Conservation (phyloP, 2,797 vertebrate genomes). For the Tarsius wallacei region DNA sequence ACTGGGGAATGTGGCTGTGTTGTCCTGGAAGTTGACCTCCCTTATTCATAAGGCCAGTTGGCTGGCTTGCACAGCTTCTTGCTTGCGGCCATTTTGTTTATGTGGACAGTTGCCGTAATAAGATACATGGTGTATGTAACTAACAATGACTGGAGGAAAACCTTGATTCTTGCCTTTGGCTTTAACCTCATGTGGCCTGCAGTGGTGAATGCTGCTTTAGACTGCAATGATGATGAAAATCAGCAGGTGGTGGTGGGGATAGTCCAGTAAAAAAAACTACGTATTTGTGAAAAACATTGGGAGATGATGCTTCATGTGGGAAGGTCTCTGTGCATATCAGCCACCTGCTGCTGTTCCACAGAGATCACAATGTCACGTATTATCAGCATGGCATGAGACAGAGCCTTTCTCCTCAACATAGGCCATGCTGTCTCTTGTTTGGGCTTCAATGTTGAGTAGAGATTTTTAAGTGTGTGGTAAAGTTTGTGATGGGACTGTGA, state of each 20-base stretch:
- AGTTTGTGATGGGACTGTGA: background rate
- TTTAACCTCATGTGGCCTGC: background rate
- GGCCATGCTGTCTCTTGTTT: background rate
- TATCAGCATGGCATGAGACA: background rate
- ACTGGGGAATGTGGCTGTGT: background rate
- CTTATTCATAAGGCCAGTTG: fast-evolving
- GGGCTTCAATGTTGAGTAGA: background rate
- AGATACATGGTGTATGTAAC: background rate
- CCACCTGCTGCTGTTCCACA: background rate
- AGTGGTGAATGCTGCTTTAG: background rate
- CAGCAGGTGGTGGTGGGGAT: background rate
- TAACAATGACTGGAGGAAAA: slow-evolving; percentile 1
- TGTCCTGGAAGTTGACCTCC: background rate
- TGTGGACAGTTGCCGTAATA: background rate
- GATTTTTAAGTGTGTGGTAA: background rate
- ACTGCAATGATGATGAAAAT: background rate
- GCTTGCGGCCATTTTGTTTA: background rate
- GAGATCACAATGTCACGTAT: background rate
- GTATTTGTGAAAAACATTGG: background rate
- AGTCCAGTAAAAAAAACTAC: background rate
- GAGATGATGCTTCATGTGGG: background rate
- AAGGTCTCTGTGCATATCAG: background rate
- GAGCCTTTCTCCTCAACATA: background rate
- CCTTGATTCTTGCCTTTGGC: background rate
- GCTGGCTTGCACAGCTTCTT: background rate